These are phyloP conservation scores for Gymnothorax reevesii DNA, from an alignment of 2,797 vertebrate genomes.

Conservation along the genomic window DNA sequence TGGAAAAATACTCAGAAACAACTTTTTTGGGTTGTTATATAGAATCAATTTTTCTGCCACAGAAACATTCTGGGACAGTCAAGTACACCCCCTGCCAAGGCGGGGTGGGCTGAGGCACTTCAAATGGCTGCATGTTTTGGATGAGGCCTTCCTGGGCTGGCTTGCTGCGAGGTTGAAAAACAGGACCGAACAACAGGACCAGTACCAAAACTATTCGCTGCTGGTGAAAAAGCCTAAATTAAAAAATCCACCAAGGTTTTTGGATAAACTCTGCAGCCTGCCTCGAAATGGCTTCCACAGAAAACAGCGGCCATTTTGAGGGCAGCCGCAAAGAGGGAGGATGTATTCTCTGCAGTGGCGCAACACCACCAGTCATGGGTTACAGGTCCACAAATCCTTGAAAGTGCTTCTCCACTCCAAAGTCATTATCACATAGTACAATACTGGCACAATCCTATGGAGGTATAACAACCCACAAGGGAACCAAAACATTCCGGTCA, in stretches of 20 bases:
- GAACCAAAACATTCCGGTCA: too few relatives aligned
- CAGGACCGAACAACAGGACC: not conserved
- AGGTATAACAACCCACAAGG: not conserved
- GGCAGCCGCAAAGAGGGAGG: not conserved
- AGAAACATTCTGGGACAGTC: not conserved
- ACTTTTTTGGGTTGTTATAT: too few relatives aligned
- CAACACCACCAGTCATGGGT: not conserved
- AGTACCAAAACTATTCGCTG: constrained; percentile 41
- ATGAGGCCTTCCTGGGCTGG: constrained; percentile 38
- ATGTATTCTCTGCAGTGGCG: not conserved
- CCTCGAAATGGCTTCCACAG: not conserved
- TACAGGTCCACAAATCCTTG: not conserved
- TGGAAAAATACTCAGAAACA: too few relatives aligned
- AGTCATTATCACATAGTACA: not conserved
- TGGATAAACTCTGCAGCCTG: constrained; percentile 8
- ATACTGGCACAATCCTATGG: too few relatives aligned
- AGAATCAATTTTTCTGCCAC: too few relatives aligned
- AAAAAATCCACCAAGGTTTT: constrained; percentile 46
- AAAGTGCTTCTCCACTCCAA: not conserved
- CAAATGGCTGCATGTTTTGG: not conserved
- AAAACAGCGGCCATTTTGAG: not conserved
- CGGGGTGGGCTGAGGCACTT: not conserved
- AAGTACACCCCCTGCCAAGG: not conserved
- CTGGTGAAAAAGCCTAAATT: constrained; percentile 63
- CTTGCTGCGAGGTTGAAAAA: constrained; percentile 71